phyloP scores from a whole-genome alignment of 2,888 invertebrate genomes.

The Rhingia rostrata region DNA sequence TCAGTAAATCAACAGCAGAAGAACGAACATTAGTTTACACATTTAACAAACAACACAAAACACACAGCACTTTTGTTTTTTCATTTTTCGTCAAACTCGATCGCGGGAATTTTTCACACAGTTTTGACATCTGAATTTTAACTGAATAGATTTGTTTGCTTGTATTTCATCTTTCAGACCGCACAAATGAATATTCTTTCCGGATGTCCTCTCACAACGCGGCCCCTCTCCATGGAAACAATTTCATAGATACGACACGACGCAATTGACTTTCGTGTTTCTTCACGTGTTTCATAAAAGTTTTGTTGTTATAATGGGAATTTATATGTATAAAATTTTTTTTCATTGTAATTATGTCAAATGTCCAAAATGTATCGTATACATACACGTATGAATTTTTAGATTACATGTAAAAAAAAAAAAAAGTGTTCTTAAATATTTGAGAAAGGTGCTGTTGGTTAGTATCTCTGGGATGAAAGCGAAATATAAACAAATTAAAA shows the following conservation, averaged over 20 bases:
- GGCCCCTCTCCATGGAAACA: not conserved
- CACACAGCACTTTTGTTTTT: constrained; percentile 2
- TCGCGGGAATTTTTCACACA: constrained; percentile 35
- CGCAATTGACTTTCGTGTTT: too few relatives aligned
- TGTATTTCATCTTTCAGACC: constrained; percentile 44
- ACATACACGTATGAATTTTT: too few relatives aligned
- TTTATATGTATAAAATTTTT: not conserved
- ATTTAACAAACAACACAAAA: constrained; percentile 4
- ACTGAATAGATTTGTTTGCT: constrained; percentile 47
- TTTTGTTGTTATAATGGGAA: not conserved
- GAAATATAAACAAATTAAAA: too few relatives aligned
- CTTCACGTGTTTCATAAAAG: too few relatives aligned
- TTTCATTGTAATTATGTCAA: constrained; percentile 20
- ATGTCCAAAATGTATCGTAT: constrained; percentile 12
- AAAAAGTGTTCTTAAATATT: too few relatives aligned
- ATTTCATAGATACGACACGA: too few relatives aligned
- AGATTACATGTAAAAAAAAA: too few relatives aligned
- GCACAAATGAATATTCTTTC: constrained; percentile 18
- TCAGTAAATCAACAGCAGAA: constrained; percentile 21
- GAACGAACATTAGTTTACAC: not conserved
- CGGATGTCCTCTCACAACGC: too few relatives aligned
- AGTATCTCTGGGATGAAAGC: too few relatives aligned
- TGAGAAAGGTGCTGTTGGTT: too few relatives aligned
- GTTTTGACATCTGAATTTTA: constrained; percentile 55
- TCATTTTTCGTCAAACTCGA: constrained; percentile 7